A percentile compares a stretch with the other conserved stretches of the same genome.
These are phyloP conservation scores for Eospalax fontanierii DNA, from an alignment of 2,797 vertebrate genomes.

Conservation along the genomic window DNA sequence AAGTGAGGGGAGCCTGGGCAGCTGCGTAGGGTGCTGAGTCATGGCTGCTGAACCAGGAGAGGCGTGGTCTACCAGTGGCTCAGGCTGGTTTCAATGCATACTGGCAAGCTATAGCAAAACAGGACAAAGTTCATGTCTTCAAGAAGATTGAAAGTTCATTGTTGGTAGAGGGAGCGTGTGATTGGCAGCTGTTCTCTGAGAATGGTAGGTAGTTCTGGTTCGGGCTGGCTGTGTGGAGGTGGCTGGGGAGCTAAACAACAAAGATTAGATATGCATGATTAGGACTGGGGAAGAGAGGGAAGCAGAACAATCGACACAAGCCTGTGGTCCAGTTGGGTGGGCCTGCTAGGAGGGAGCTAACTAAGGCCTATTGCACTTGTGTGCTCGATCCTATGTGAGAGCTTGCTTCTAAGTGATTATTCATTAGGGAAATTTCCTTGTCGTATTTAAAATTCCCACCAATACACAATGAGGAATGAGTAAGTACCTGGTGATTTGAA, in stretches of 20 bases:
- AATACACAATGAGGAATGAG: background rate
- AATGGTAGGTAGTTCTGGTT: background rate
- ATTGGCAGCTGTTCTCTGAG: background rate
- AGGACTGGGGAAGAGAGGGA: too few species aligned
- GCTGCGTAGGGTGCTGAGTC: background rate
- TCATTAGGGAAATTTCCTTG: background rate
- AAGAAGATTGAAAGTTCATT: background rate
- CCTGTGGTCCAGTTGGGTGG: background rate
- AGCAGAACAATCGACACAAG: background rate
- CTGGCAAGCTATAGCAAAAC: background rate
- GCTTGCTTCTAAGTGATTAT: background rate
- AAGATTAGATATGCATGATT: background rate
- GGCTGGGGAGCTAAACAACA: background rate
- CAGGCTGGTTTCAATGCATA: background rate
- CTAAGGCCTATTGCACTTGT: background rate
- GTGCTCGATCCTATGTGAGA: background rate
- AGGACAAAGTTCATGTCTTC: background rate
- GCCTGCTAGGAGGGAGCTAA: too few species aligned
- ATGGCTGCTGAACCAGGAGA: background rate
- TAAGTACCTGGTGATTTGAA: too few species aligned
- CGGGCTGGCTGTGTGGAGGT: background rate
- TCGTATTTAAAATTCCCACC: background rate
- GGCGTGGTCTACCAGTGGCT: background rate
- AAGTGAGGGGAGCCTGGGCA: background rate
- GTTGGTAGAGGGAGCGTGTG: background rate